These are phyloP conservation scores for Habroteleia sp. DNA, from an alignment of 2,888 invertebrate genomes.

Conservation along the genomic window DNA sequence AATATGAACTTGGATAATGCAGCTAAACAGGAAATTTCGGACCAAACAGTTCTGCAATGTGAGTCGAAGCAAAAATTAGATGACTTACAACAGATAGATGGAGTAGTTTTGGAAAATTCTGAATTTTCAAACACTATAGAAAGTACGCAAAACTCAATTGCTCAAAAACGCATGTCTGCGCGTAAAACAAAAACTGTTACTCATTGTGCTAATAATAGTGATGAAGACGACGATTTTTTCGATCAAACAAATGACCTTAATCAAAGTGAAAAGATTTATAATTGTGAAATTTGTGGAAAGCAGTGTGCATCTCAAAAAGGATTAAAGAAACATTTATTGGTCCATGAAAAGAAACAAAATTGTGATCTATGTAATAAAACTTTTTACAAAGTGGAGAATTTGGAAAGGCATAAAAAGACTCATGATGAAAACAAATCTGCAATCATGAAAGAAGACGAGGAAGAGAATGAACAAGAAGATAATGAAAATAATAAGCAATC, in stretches of 20 bases:
- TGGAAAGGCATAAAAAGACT: constrained; percentile 72
- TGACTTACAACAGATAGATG: constrained; percentile 18
- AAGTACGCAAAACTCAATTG: constrained; percentile 20
- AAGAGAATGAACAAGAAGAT: constrained; percentile 63
- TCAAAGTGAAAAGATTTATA: constrained; percentile 70
- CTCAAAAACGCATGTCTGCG: constrained; percentile 69
- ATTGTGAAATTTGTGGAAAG: constrained; percentile 75
- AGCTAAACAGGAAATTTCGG: constrained; percentile 38
- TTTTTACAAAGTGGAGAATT: constrained; percentile 75
- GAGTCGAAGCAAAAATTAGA: constrained; percentile 62
- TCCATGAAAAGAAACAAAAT: constrained; percentile 77
- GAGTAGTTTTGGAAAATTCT: neutral
- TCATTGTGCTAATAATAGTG: constrained; percentile 69
- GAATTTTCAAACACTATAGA: constrained; percentile 12
- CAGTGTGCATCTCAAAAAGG: constrained; percentile 76
- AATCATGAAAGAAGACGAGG: constrained; percentile 35
- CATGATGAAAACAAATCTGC: constrained; percentile 14
- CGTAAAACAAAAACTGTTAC: constrained; percentile 72
- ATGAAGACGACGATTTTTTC: constrained; percentile 71
- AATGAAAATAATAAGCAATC: constrained; percentile 72
- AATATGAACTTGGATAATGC: constrained; percentile 65
- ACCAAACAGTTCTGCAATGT: constrained; percentile 14
- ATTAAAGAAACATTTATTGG: constrained; percentile 75
- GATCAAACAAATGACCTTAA: constrained; percentile 68
- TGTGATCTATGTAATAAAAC: constrained; percentile 75